Evolutionary conservation across 2,888 invertebrate species (phyloP).

Genomic region (Nebria salina): DNA sequence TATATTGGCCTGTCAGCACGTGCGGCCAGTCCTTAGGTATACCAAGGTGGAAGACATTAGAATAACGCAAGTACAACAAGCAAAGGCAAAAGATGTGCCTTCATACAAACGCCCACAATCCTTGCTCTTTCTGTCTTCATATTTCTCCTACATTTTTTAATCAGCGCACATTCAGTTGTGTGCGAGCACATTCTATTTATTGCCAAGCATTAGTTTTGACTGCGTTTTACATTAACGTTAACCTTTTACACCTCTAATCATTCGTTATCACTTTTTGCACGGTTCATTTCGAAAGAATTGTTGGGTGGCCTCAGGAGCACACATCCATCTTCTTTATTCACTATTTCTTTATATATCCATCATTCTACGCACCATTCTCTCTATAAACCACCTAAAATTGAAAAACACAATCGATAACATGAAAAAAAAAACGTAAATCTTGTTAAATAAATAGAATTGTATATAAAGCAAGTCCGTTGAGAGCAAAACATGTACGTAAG

Average conservation of each 20-base stretch:
- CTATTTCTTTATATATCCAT: background rate
- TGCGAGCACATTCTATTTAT: slow-evolving; percentile 15
- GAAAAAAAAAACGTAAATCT: no score
- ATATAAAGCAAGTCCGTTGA: background rate
- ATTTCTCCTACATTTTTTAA: slow-evolving; percentile 2
- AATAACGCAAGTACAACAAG: background rate
- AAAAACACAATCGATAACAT: no score
- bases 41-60: slow-evolving; percentile 16
- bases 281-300: background rate
- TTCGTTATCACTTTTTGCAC: background rate
- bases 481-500: background rate
- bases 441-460: background rate
- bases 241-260: slow-evolving; percentile 11
- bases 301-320: background rate
- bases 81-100: background rate
- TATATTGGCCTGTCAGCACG: slow-evolving; percentile 22
- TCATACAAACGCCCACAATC: slow-evolving; percentile 14
- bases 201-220: slow-evolving; percentile 21
- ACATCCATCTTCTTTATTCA: background rate
- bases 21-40: slow-evolving; percentile 7
- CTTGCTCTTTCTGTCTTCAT: slow-evolving; percentile 19
- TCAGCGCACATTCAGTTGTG: background rate
- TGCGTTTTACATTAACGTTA: slow-evolving; percentile 7
- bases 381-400: no score
- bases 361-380: no score